Conservation (phyloP, 1,140 invertebrate species). For the Atta colombica region DNA sequence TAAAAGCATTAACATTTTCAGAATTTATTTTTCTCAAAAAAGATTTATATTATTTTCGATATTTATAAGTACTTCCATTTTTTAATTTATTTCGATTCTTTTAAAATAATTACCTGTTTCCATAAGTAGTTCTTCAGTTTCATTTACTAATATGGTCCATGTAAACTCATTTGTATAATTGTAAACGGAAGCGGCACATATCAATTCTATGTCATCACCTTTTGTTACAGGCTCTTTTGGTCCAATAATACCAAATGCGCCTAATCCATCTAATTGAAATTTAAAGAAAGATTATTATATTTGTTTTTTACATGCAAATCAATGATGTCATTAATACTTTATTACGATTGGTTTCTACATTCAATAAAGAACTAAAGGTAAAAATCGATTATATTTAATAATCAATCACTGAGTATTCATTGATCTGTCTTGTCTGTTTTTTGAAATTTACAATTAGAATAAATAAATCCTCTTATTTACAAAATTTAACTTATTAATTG, state of each 20-base stretch:
- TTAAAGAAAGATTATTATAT: background rate
- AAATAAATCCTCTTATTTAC: background rate
- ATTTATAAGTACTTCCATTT: background rate
- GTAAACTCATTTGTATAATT: constrained; percentile 84
- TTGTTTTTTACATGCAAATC: background rate
- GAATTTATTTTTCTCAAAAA: background rate
- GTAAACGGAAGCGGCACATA: constrained; percentile 87
- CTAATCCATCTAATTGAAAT: constrained; percentile 80
- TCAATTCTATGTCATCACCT: constrained; percentile 86
- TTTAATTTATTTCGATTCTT: background rate
- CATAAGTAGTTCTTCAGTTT: constrained; percentile 28
- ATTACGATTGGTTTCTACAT: too few relatives aligned
- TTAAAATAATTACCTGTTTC: constrained; percentile 66
- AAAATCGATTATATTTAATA: too few relatives aligned
- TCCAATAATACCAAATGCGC: constrained; percentile 83
- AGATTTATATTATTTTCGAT: background rate
- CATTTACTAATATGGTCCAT: constrained; percentile 79
- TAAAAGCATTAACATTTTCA: background rate
- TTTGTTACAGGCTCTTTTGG: constrained; percentile 83
- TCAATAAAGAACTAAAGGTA: too few relatives aligned
- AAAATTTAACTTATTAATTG: constrained; percentile 4
- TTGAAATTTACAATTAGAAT: background rate
- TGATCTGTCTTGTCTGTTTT: too few relatives aligned
- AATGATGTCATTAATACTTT: too few relatives aligned
- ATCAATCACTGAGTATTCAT: too few relatives aligned